These are phyloP conservation scores for Lytechinus pictus DNA, from an alignment of 35 echinoderm and acorn worm genomes.

Conservation along the genomic window DNA sequence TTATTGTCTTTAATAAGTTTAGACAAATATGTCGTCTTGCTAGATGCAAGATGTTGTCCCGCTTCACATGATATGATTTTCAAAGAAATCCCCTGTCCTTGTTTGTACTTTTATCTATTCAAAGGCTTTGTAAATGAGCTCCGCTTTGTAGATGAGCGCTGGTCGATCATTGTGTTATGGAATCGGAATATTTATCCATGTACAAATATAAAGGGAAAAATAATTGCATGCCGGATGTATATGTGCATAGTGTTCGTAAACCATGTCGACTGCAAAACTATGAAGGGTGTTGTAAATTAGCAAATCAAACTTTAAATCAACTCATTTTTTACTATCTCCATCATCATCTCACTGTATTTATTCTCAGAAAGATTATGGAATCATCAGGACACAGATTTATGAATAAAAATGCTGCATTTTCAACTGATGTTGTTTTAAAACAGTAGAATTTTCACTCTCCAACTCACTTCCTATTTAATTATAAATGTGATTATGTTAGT, in stretches of 20 bases:
- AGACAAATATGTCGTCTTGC: neutral
- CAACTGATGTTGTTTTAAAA: neutral
- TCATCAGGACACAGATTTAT: neutral
- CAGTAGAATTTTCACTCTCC: neutral
- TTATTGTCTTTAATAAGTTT: neutral
- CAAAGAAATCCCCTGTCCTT: neutral
- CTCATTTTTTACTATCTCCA: neutral
- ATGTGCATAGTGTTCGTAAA: conserved; percentile 9
- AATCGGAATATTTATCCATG: neutral
- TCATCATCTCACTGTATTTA: conserved; percentile 7
- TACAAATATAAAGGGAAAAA: neutral
- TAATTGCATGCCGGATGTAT: conserved; percentile 12
- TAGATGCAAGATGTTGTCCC: neutral
- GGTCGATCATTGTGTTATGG: conserved; percentile 18
- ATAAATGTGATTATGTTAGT: neutral
- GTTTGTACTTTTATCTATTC: neutral
- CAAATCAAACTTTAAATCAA: neutral
- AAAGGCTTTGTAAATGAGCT: conserved; percentile 31
- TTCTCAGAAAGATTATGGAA: neutral
- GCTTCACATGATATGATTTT: neutral
- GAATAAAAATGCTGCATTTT: conserved; percentile 17
- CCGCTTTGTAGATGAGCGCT: conserved; percentile 39
- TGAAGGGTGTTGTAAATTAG: conserved; percentile 11
- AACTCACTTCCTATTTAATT: neutral
- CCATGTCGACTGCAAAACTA: neutral